Base-by-base conservation (phyloP, 2,888 invertebrate genomes). In the Harpalus rubripes region DNA sequence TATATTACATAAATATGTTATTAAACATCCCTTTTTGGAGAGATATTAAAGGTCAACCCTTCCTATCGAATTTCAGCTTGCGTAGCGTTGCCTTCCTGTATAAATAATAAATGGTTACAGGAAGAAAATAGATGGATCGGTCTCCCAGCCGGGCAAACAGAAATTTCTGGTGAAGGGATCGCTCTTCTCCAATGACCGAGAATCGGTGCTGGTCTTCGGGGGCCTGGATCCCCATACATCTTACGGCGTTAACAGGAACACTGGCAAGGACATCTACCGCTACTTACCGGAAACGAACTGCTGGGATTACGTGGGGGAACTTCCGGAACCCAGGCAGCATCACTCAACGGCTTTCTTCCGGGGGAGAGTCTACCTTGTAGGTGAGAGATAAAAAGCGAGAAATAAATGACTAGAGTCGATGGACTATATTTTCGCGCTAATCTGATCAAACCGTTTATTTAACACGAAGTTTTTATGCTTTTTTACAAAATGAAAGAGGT, bases 301-400 rank as follows among this genome's bases (percentile, higher is more conserved):
- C 15, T 96, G 96, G 96, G 94, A 94, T 87, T 92, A 92, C 87
- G 94, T 95, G 0, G 94, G 94, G 2, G 93, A 94, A 86, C 92
- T 96, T 86, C 95, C 95, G 0, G 94, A 94, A 88, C 94, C 95
- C 0, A 92, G 95, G 85, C 94, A 95, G 88, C 95, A 95, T 88
- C 95, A 95, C 89, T 93, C 94, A 0, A 93, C 94, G 0, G 93
- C 93, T 15, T 94, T 94, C 88, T 90, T 94, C 68, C 92, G 93
- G 87, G 95, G 94, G 84, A 92, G 93, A 86, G 93, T 95, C 44
- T 95, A 94, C 89, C 91, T 95, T 87, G 94, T 94, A 86, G 95
- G 95, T 93, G 91, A 18, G 15, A 16, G 72, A 74, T 74, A 74
- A 74, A 68, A 90, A 41, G 16, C 18, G 12, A 22, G 41, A 39